Base-by-base conservation (phyloP, 2,888 invertebrate genomes). In the Apamea monoglypha region DNA sequence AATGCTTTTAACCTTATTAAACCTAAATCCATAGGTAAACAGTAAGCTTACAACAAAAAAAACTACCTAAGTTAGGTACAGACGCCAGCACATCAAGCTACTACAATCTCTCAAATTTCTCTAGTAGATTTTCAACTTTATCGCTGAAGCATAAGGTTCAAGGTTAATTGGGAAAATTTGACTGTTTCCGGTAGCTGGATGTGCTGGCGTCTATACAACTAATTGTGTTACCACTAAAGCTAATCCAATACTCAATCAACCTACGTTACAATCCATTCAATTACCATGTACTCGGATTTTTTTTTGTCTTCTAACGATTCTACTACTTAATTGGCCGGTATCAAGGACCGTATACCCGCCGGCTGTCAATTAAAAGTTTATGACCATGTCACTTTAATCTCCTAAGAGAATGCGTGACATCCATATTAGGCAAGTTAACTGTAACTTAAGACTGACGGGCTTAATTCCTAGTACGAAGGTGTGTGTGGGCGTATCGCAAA, bases 301-400 rank as follows among this genome's bases (percentile, higher is more conserved):
- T 64, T 36, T 5, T 16, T 61, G 59, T 70, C 14, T 29, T 53
- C 56, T 21, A 44, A 56, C 10, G 12, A 47, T 50, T 32, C 0
- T 64, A 56, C 50, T 36, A 10, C 12, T 18, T 73, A 53, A 53
- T 80, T 63, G 21, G 16, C 16, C 14, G 10, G 29, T 44, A 68
- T 50, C 69, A 66, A 70, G 59, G 63, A 40, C 25, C 18, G 18
- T 64, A 71, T 64, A 76, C 47, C 80, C 44, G 67, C 53, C 12
- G 70, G 78, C 72, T 21, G 66, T 80, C 70, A 79, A 89, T 89
- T 82, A 85, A 82, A 83, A 85, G 12, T 88, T 86, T 79, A 84
- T 71, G 79, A 84, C 53, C 59, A 29, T 71, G 67, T 75, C 72
- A 53, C 32, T 76, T 79, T 66, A 76, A 83, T 85, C 75, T 73